Conservation (phyloP, 1,140 invertebrate genomes). For the Sarcophaga bullata region DNA sequence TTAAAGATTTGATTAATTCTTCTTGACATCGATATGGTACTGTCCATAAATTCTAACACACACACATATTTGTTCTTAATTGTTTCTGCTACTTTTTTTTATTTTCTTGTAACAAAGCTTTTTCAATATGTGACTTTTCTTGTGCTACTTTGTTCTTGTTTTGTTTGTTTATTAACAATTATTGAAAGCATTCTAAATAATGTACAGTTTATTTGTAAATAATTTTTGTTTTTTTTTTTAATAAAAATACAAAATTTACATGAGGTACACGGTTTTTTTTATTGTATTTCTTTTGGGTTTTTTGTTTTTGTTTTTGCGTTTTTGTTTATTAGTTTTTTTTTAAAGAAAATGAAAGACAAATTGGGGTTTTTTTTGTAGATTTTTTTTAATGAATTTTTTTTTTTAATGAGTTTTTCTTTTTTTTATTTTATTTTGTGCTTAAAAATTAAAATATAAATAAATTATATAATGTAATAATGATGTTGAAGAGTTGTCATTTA, state of each 20-base stretch:
- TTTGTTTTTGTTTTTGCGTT: not conserved
- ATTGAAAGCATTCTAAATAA: slow-evolving; percentile 19
- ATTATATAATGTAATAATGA: slow-evolving; percentile 12
- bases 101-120: not conserved
- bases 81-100: not conserved
- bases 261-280: slow-evolving; percentile 4
- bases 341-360: not conserved
- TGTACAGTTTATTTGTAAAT: not conserved
- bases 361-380: not conserved
- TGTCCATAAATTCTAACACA: not conserved
- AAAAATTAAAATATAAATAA: slow-evolving; percentile 35
- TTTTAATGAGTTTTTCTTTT: not conserved
- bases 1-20: not conserved
- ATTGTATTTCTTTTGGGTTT: not conserved
- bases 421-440: slow-evolving; percentile 14
- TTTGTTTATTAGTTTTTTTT: not conserved
- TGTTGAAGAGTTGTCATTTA: slow-evolving; percentile 17
- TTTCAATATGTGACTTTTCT: not conserved
- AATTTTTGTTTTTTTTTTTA: too few relatives aligned
- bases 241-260: not conserved
- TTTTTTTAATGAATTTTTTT: not conserved
- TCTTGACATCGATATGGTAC: not conserved
- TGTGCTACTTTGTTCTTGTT: not conserved
- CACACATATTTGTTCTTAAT: not conserved
- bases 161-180: not conserved